Conservation (phyloP, 2,888 invertebrate species). For the Papilio elwesi region DNA sequence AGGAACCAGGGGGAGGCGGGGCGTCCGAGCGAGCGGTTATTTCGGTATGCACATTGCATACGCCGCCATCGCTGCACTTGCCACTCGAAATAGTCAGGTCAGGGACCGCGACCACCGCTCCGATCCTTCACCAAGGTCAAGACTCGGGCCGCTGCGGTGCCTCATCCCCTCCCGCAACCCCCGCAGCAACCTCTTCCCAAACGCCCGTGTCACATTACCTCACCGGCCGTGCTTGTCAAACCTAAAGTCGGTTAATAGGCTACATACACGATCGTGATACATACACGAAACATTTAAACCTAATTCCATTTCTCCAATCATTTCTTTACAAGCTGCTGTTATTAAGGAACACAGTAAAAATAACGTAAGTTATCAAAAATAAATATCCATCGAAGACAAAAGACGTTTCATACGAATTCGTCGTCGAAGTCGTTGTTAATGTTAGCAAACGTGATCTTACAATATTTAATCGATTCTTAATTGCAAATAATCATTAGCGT, state of each 20-base stretch:
- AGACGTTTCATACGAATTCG: conserved; percentile 38
- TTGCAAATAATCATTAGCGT: conserved; percentile 76
- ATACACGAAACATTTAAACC: conserved; percentile 23
- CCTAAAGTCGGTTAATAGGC: conserved; percentile 52
- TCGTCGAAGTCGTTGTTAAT: conserved; percentile 59
- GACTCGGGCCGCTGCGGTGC: conserved; percentile 67
- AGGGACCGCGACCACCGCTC: conserved; percentile 80
- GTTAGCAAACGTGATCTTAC: conserved; percentile 76
- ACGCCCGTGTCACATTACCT: conserved; percentile 51
- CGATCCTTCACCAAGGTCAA: conserved; percentile 84
- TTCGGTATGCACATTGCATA: conserved; percentile 84
- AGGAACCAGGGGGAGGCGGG: conserved; percentile 60
- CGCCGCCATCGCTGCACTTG: conserved; percentile 75
- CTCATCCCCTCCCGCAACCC: conserved; percentile 46
- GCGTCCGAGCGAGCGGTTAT: conserved; percentile 74
- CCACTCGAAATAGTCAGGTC: conserved; percentile 84
- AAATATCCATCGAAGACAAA: conserved; percentile 10
- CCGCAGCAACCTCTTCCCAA: conserved; percentile 44
- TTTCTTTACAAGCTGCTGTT: neutral
- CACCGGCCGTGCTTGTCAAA: conserved; percentile 58
- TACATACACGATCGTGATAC: conserved; percentile 45
- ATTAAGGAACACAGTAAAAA: neutral
- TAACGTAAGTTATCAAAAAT: conserved; percentile 14
- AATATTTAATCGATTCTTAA: conserved; percentile 79
- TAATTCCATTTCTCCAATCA: conserved; percentile 3